Percentiles rank a stretch among this genome's conserved stretches.
Conservation (phyloP, 2,113 vertebrate species). For the Elachura formosa region DNA sequence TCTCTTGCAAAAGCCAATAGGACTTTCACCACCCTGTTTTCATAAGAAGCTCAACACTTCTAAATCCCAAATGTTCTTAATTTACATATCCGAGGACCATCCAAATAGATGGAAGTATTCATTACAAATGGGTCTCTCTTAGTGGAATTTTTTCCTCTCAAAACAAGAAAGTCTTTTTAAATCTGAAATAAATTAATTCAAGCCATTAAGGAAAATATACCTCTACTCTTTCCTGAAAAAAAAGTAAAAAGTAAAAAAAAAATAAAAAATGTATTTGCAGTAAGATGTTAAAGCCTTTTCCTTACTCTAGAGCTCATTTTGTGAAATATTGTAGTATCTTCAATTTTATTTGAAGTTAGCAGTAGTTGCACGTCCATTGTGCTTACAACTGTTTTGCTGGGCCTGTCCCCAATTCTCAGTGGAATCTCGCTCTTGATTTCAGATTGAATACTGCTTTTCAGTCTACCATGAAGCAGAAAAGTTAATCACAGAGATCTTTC, state of each 20-base stretch:
- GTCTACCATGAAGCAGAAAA: background rate
- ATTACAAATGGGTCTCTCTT: background rate
- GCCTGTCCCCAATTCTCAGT: background rate
- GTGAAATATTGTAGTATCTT: background rate
- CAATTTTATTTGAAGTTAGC: background rate
- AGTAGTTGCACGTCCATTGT: background rate
- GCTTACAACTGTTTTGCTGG: background rate
- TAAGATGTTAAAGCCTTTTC: background rate
- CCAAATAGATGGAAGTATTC: background rate
- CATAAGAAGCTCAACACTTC: background rate
- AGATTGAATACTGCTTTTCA: background rate
- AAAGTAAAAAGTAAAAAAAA: too few relatives aligned
- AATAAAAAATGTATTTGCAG: too few relatives aligned
- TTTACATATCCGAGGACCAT: background rate
- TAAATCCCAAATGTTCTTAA: background rate
- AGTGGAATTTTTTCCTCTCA: background rate
- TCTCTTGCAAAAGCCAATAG: background rate
- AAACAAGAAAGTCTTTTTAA: background rate
- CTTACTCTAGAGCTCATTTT: background rate
- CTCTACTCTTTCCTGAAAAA: background rate
- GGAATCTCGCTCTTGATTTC: background rate
- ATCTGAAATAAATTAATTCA: background rate
- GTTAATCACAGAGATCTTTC: background rate
- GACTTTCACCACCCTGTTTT: background rate
- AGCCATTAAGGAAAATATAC: background rate